Conservation (phyloP, 2,113 vertebrate species). For the Zeus faber region DNA sequence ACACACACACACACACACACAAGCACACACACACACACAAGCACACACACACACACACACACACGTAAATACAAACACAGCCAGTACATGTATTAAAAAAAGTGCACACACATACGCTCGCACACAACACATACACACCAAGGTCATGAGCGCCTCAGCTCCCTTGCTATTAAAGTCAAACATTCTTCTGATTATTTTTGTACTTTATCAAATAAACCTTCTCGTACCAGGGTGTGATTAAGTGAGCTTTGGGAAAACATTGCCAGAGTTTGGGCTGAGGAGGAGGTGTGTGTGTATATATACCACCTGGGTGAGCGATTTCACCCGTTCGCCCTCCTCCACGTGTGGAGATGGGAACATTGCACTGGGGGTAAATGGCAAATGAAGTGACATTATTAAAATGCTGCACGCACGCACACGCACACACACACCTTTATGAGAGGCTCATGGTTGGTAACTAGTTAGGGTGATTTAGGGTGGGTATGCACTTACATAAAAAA, state of each 20-base stretch:
- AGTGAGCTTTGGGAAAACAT: neutral
- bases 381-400: too few relatives aligned
- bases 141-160: too few relatives aligned
- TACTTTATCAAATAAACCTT: neutral
- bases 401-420: too few relatives aligned
- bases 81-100: neutral
- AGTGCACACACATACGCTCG: neutral
- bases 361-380: neutral
- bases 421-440: too few relatives aligned
- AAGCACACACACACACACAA: neutral
- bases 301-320: too few relatives aligned
- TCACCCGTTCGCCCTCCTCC: too few relatives aligned
- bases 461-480: too few relatives aligned
- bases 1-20: slow-evolving; percentile 2
- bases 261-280: neutral
- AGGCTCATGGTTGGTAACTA: too few relatives aligned
- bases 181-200: neutral
- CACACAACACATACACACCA: slow-evolving; percentile 6
- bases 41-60: slow-evolving; percentile 13
- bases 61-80: slow-evolving; percentile 5
- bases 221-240: neutral
- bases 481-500: too few relatives aligned
- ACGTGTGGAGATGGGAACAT: too few relatives aligned
- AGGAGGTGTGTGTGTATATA: too few relatives aligned
- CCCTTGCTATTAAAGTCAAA: neutral